These are phyloP conservation scores for Phyllostomus discolor DNA, from an alignment of 2,113 vertebrate species.

Conservation along the genomic window DNA sequence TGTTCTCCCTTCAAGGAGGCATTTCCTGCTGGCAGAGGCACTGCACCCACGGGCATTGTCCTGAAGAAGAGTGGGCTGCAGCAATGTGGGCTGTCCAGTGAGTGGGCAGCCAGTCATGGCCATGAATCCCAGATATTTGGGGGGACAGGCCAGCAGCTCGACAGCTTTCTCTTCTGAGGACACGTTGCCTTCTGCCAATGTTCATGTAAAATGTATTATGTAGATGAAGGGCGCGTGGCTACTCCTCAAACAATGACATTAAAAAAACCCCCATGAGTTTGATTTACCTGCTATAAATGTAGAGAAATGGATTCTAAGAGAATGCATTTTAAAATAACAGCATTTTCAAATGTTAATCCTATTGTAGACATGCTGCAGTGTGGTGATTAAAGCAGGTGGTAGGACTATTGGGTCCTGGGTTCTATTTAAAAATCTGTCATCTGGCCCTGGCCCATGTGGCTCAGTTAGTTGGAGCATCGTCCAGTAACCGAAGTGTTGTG, in stretches of 20 bases:
- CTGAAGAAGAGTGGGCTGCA: background rate
- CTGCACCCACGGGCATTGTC: background rate
- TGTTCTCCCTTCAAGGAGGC: background rate
- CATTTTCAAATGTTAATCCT: background rate
- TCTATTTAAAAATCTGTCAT: background rate
- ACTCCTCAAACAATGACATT: background rate
- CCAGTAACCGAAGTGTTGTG: too few species aligned
- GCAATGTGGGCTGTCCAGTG: background rate
- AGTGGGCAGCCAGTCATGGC: accelerated
- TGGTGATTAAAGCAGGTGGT: background rate
- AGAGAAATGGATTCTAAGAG: background rate
- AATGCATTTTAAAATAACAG: background rate
- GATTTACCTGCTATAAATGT: background rate
- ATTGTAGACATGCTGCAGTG: background rate
- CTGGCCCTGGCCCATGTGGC: background rate
- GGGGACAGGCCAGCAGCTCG: background rate
- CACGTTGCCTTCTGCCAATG: background rate
- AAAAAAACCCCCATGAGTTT: background rate
- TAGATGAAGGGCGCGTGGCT: background rate
- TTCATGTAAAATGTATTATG: background rate
- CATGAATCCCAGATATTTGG: background rate
- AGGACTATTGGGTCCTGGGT: background rate
- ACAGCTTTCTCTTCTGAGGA: background rate
- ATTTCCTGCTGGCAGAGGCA: conserved; percentile 31
- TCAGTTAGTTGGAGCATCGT: too few species aligned